Evolutionary conservation across 2,888 invertebrate genomes (phyloP).

Genomic region (Blastobasis lacticolella): DNA sequence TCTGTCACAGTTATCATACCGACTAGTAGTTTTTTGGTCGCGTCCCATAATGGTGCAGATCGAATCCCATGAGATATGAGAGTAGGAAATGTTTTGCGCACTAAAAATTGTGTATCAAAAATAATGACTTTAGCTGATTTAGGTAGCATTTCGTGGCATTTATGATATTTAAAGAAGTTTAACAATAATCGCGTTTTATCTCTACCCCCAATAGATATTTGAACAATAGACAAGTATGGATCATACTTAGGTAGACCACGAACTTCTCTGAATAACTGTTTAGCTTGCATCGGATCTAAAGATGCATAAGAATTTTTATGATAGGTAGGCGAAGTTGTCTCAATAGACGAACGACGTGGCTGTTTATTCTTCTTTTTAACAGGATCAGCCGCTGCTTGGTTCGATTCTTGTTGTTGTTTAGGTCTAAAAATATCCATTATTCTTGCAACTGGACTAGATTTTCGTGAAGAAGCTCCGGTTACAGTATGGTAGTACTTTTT

Average conservation of each 20-base stretch:
- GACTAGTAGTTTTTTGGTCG: conserved; percentile 55
- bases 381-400: conserved; percentile 38
- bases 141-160: conserved; percentile 67
- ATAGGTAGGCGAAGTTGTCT: conserved; percentile 65
- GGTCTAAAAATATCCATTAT: conserved; percentile 67
- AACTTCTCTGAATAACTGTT: conserved; percentile 64
- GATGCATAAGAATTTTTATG: conserved; percentile 68
- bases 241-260: conserved; percentile 65
- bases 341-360: conserved; percentile 59
- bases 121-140: conserved; percentile 69
- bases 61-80: conserved; percentile 65
- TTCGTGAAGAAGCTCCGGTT: conserved; percentile 62
- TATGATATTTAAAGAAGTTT: conserved; percentile 68
- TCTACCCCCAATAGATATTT: conserved; percentile 65
- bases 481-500: conserved; percentile 70
- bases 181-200: conserved; percentile 63
- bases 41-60: conserved; percentile 67
- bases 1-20: conserved; percentile 70
- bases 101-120: conserved; percentile 66
- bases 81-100: conserved; percentile 64
- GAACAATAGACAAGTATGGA: conserved; percentile 67
- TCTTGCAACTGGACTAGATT: conserved; percentile 65
- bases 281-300: conserved; percentile 61
- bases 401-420: conserved; percentile 51
- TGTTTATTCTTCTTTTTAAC: conserved; percentile 58